A percentile compares a stretch with the other conserved stretches of the same genome.
These are phyloP conservation scores for Colletes latitarsis DNA, from an alignment of 1,140 invertebrate genomes.

Conservation along the genomic window DNA sequence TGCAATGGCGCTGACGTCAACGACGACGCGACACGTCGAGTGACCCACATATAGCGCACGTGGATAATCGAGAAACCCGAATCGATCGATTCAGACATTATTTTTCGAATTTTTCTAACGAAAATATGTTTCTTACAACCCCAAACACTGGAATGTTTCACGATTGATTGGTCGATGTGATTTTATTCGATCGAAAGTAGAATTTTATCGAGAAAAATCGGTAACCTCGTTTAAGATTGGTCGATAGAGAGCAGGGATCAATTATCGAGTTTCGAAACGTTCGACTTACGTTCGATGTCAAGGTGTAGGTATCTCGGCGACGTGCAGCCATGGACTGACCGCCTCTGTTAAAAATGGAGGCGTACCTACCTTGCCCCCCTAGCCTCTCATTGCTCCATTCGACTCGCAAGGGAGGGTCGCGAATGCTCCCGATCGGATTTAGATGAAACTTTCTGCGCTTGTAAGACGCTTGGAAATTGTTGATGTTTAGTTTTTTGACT, in stretches of 20 bases:
- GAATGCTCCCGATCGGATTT: too few relatives aligned
- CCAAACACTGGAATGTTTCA: too few relatives aligned
- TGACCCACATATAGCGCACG: conserved; percentile 37
- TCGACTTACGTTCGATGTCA: conserved; percentile 58
- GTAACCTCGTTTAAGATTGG: neutral
- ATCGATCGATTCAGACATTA: neutral
- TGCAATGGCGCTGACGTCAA: conserved; percentile 12
- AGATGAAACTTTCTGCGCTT: too few relatives aligned
- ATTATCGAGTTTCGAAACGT: conserved; percentile 33
- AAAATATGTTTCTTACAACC: too few relatives aligned
- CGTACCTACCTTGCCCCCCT: conserved; percentile 36
- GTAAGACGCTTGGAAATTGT: too few relatives aligned
- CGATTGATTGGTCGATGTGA: too few relatives aligned
- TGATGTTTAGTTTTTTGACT: too few relatives aligned
- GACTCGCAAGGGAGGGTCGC: neutral
- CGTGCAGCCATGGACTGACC: conserved; percentile 64
- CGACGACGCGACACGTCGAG: neutral
- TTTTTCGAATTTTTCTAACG: too few relatives aligned
- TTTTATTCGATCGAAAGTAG: too few relatives aligned
- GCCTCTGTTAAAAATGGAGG: conserved; percentile 51
- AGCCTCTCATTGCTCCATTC: conserved; percentile 26
- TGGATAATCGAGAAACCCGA: neutral
- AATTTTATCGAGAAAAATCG: too few relatives aligned
- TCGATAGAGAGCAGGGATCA: neutral
- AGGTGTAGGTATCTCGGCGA: conserved; percentile 60